Conservation (phyloP, 2,797 vertebrate species). For the Acipenser oxyrinchus region DNA sequence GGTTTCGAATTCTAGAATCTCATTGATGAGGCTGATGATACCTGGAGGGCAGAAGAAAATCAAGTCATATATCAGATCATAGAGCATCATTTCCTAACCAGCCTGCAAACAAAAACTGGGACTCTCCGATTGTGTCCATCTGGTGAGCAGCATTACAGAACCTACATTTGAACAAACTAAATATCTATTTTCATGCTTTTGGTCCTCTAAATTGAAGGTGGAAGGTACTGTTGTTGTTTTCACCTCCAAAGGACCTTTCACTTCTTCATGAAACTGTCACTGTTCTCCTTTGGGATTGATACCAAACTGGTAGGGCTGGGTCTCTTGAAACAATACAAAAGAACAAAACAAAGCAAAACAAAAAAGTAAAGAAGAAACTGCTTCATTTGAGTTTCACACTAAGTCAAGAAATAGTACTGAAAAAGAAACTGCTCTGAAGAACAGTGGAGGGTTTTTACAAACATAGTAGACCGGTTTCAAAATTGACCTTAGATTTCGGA, state of each 20-base stretch:
- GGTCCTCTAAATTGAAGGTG: too few species aligned
- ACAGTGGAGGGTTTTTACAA: conserved; percentile 4
- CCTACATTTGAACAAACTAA: background rate
- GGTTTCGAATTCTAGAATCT: background rate
- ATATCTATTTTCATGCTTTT: background rate
- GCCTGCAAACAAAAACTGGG: too few species aligned
- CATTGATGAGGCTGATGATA: conserved; percentile 9
- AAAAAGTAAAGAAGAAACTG: background rate
- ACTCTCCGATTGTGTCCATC: too few species aligned
- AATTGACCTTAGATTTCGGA: too few species aligned
- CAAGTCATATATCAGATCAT: background rate
- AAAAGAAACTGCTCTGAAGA: background rate
- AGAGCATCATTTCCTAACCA: too few species aligned
- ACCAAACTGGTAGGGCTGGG: background rate
- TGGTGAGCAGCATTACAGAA: too few species aligned
- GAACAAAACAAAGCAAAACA: background rate
- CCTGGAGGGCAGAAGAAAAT: background rate
- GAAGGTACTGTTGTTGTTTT: background rate
- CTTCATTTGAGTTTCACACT: background rate
- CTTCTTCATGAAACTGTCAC: background rate
- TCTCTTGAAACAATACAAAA: background rate
- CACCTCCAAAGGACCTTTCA: background rate
- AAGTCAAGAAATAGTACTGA: background rate
- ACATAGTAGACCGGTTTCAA: background rate
- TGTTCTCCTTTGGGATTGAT: conserved; percentile 10